These are phyloP conservation scores for Microtus oregoni DNA, from an alignment of 2,113 vertebrate species.

Conservation along the genomic window DNA sequence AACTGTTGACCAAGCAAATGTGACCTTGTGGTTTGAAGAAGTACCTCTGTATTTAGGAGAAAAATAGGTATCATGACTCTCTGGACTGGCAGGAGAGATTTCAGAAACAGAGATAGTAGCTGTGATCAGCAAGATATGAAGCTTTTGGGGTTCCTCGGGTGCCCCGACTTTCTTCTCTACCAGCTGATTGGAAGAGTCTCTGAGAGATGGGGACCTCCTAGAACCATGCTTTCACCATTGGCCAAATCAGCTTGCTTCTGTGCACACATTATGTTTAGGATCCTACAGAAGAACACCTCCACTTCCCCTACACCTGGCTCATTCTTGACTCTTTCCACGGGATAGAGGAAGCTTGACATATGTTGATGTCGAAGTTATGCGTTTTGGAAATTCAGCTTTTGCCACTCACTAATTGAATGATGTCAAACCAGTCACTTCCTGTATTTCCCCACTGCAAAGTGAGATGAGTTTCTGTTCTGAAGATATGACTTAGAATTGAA, in stretches of 20 bases:
- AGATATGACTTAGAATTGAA: not conserved
- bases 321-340: not conserved
- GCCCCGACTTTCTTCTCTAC: rapidly evolving
- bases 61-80: not conserved
- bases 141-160: not conserved
- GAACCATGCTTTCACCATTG: not conserved
- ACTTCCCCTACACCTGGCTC: not conserved
- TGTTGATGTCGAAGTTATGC: not conserved
- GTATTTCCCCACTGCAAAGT: not conserved
- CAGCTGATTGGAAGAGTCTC: not conserved
- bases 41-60: rapidly evolving
- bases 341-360: not conserved
- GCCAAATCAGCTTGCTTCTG: not conserved
- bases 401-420: not conserved
- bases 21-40: not conserved
- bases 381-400: not conserved
- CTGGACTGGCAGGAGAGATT: not conserved
- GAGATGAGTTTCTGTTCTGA: not conserved
- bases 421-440: not conserved
- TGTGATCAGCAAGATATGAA: not conserved
- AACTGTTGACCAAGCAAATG: not conserved
- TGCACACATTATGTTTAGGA: not conserved
- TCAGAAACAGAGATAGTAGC: rapidly evolving
- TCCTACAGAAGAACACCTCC: slow-evolving; percentile 20
- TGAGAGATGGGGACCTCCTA: not conserved